A percentile compares a stretch with the other conserved stretches of the same genome.
phyloP scores from a whole-genome alignment of 1,140 invertebrate genomes.

The Cotesia chilonis region DNA sequence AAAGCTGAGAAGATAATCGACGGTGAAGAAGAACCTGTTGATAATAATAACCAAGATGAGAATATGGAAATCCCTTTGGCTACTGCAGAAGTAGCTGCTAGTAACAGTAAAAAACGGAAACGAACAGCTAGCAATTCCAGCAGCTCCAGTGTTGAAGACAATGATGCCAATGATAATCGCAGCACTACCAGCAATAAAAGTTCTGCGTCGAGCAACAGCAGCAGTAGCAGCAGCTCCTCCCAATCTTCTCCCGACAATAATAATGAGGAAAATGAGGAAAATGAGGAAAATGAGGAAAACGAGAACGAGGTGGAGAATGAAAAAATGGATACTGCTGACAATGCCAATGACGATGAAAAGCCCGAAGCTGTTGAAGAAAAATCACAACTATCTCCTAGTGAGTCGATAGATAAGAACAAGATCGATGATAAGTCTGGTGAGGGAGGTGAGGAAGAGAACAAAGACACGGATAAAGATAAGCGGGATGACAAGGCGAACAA shows the following conservation, averaged over 20 bases:
- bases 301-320: constrained; percentile 19
- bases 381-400: neutral
- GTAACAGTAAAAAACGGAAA: constrained; percentile 53
- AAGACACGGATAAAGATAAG: constrained; percentile 51
- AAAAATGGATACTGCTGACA: neutral
- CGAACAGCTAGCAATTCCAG: constrained; percentile 50
- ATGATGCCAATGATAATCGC: neutral
- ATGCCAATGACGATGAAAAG: neutral
- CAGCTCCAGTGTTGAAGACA: constrained; percentile 9
- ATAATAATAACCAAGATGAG: constrained; percentile 38
- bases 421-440: constrained; percentile 56
- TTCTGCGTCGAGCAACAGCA: constrained; percentile 58
- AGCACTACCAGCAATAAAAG: constrained; percentile 36
- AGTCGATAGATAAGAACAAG: constrained; percentile 48
- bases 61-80: neutral
- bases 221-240: constrained; percentile 58
- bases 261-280: constrained; percentile 48
- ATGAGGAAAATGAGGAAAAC: constrained; percentile 39
- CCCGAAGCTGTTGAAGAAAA: constrained; percentile 34
- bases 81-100: constrained; percentile 3
- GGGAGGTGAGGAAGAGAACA: constrained; percentile 49
- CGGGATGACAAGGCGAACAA: constrained; percentile 48
- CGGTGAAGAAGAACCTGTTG: constrained; percentile 51
- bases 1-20: constrained; percentile 29
- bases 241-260: constrained; percentile 44